phyloP scores from a whole-genome alignment of 2,113 vertebrate genomes.

The Tetrao urogallus region DNA sequence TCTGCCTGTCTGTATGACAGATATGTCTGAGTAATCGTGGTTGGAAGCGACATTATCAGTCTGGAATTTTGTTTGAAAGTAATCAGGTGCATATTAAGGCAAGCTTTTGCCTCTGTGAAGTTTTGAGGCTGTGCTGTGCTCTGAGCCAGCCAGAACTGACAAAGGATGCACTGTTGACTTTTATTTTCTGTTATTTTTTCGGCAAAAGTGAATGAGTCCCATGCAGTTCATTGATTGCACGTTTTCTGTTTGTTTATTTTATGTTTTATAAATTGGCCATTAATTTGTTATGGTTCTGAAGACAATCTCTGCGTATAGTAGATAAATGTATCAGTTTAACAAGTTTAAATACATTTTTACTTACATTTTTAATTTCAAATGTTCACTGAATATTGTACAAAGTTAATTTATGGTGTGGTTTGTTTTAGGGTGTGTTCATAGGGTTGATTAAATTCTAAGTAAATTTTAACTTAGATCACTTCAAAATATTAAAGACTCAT shows the following conservation, averaged over 20 bases:
- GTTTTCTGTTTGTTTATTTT: neutral
- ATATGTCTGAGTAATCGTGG: neutral
- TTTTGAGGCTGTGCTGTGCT: neutral
- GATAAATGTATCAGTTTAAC: neutral
- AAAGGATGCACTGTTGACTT: neutral
- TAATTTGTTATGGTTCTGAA: neutral
- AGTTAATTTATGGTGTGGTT: neutral
- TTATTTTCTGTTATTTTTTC: neutral
- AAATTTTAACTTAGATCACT: neutral
- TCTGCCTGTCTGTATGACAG: neutral
- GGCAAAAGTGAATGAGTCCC: neutral
- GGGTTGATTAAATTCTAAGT: neutral
- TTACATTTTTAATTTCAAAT: neutral
- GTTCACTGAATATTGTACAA: neutral
- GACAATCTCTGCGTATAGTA: neutral
- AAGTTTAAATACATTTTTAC: neutral
- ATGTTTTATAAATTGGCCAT: neutral
- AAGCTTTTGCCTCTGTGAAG: neutral
- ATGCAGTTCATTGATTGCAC: fast-evolving
- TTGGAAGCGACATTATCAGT: neutral
- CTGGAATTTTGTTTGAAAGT: neutral
- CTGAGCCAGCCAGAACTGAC: neutral
- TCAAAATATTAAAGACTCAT: neutral
- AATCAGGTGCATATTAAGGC: neutral
- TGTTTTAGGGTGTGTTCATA: neutral